A percentile compares a stretch with the other conserved stretches of the same genome.
phyloP scores from a whole-genome alignment of 2,113 vertebrate genomes.

The Tonatia bakeri region DNA sequence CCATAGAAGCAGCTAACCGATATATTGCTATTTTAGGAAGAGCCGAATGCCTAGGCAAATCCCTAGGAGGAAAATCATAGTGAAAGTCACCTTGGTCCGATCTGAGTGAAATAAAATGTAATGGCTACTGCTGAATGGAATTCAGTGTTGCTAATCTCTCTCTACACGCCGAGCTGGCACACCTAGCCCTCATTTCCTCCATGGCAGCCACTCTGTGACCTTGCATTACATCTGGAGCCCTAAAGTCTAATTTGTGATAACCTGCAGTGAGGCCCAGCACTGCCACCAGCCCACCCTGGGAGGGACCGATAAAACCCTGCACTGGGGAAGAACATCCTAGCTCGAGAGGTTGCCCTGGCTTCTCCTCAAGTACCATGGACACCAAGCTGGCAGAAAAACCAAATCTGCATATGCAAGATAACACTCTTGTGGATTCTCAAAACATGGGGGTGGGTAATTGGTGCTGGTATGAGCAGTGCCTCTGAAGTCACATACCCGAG shows the following conservation, averaged over 20 bases:
- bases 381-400: conserved; percentile 38
- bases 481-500: background rate
- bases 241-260: conserved; percentile 25
- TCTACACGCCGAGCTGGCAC: background rate
- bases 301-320: conserved; percentile 46
- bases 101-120: background rate
- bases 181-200: conserved; percentile 35
- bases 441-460: background rate
- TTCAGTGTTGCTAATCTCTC: background rate
- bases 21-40: background rate
- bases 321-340: background rate
- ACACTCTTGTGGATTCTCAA: background rate
- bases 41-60: conserved; percentile 47
- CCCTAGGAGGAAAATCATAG: conserved; percentile 29
- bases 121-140: background rate
- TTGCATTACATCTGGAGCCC: background rate
- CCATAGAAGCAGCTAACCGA: background rate
- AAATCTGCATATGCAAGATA: conserved; percentile 23
- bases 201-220: conserved; percentile 29
- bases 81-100: conserved; percentile 45
- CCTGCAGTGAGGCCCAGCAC: background rate
- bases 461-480: background rate
- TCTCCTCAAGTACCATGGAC: background rate
- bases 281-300: background rate
- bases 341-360: background rate